phyloP scores from a whole-genome alignment of 2,888 invertebrate species.

The Apantesis nais region DNA sequence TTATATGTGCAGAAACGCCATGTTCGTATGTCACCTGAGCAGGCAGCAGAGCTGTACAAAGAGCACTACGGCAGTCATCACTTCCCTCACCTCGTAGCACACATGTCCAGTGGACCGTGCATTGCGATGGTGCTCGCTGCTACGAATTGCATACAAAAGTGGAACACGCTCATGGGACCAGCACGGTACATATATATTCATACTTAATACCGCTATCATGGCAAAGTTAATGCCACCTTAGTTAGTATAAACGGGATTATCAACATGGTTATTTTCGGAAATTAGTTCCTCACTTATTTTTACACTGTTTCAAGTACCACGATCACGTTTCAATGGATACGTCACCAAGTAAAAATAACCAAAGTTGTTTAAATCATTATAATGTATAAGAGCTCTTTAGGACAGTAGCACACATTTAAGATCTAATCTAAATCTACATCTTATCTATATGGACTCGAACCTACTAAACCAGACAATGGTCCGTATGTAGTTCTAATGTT shows the following conservation, averaged over 20 bases:
- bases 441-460: too few species aligned
- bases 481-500: too few species aligned
- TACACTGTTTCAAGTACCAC: too few species aligned
- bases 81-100: slow-evolving; percentile 92
- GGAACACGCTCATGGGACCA: slow-evolving; percentile 91
- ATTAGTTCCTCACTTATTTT: too few species aligned
- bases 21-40: slow-evolving; percentile 92
- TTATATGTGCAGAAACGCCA: slow-evolving; percentile 84
- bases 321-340: not conserved
- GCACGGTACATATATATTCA: slow-evolving; percentile 66
- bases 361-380: too few species aligned
- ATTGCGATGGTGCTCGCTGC: slow-evolving; percentile 90
- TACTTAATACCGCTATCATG: not conserved
- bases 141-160: slow-evolving; percentile 89
- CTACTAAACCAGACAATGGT: not conserved
- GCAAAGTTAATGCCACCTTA: too few species aligned
- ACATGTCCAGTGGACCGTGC: slow-evolving; percentile 92
- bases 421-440: too few species aligned
- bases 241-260: too few species aligned
- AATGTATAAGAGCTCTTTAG: too few species aligned
- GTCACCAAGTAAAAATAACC: too few species aligned
- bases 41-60: slow-evolving; percentile 93
- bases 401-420: too few species aligned
- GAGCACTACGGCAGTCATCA: slow-evolving; percentile 90
- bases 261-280: too few species aligned